Base-by-base conservation (phyloP, 2,113 vertebrate species). In the Sebastes fasciatus region DNA sequence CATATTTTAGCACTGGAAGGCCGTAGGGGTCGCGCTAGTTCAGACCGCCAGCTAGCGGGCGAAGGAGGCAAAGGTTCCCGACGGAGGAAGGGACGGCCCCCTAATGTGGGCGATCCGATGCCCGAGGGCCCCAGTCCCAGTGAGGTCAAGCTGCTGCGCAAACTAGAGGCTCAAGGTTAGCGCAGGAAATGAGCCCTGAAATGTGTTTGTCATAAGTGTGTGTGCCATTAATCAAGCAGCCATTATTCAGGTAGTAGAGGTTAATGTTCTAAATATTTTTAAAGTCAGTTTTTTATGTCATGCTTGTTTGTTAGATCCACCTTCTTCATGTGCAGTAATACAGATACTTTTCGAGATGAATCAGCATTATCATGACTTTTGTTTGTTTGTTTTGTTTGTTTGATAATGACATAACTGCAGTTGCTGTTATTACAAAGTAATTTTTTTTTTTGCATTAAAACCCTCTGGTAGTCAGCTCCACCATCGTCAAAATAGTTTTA, bases 101-200 rank as follows among this genome's bases (percentile, higher is more conserved):
- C 97, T 0, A 99, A 98, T 8, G 96, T 98, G 5, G 97, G 96
- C 1, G 96, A 94, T 79, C 73, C 94, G 0, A 96, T 95, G 61
- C 94, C 96, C 5, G 98, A 99, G 58, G 96, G 97, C 67, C 95
- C 97, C 69, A 97, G 96, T 86, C 96, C 88, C 16, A 95, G 96
- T 0, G 97, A 98, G 66, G 96, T 97, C 78, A 99, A 99, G 89
- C 95, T 99, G 2, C 85, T 99, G 71, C 96, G 98, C 86, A 99
- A 98, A 91, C 95, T 99, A 23, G 98, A 99, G 88, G 98, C 98
- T 81, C 98, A 99, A 95, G 98, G 98, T 99, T 86, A 94, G 86
- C 49, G 58, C 60, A 66, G 55, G 70, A 85, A 88, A 88, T 75
- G 67, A 85, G 83, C 55, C 79, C 69, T 86, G 78, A 87, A 89